Percentiles rank a stretch among this genome's conserved stretches.
Evolutionary conservation across 2,113 vertebrate species (phyloP).

Genomic region (Neodontobutis hainanensis): DNA sequence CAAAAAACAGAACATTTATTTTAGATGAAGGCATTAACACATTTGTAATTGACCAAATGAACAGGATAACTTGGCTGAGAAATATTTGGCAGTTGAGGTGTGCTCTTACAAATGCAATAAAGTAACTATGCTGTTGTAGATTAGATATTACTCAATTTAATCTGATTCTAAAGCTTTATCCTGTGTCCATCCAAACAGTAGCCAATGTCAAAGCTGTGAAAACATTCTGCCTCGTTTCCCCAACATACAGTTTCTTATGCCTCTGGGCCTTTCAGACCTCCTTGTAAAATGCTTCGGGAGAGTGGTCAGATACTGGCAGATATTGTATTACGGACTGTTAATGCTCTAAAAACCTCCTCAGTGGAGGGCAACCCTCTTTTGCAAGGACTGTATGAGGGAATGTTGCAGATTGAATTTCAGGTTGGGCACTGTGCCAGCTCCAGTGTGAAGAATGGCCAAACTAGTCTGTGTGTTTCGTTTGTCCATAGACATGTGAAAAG

Average conservation of each 20-base stretch:
- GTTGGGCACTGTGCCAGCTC: conserved; percentile 52
- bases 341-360: conserved; percentile 66
- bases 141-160: conserved; percentile 2
- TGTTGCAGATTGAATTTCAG: conserved; percentile 67
- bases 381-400: conserved; percentile 49
- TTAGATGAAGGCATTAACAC: neutral
- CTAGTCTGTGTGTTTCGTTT: conserved; percentile 13
- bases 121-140: neutral
- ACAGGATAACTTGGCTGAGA: neutral
- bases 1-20: conserved; percentile 31
- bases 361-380: conserved; percentile 65
- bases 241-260: conserved; percentile 35
- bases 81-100: neutral
- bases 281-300: conserved; percentile 46
- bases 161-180: neutral
- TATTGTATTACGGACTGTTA: conserved; percentile 70
- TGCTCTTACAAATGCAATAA: neutral
- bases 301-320: conserved; percentile 51
- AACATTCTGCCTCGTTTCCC: conserved; percentile 22
- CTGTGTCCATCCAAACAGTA: conserved; percentile 33
- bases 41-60: neutral
- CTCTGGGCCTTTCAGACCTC: conserved; percentile 18
- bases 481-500: conserved; percentile 10
- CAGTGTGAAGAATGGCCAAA: conserved; percentile 50
- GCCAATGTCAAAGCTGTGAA: conserved; percentile 10